A percentile compares a stretch with the other conserved stretches of the same genome.
Evolutionary conservation across 37 sponge, comb jelly and placozoan genomes (phyloP).

Genomic region (Bolinopsis microptera): DNA sequence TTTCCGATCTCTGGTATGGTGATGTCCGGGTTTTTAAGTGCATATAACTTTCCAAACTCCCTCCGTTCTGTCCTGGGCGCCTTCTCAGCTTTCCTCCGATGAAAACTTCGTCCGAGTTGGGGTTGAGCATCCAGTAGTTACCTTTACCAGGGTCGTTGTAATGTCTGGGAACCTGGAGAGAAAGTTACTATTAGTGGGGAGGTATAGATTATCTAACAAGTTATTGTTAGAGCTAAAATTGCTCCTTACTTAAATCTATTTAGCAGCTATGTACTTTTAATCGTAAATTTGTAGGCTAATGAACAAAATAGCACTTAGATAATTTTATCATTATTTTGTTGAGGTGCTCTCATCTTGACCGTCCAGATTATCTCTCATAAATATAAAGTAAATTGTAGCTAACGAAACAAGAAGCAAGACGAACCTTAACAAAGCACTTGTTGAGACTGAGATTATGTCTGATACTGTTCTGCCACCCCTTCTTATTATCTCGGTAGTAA

Average conservation of each 20-base stretch:
- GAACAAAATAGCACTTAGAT: no score
- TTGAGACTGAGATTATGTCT: constrained; percentile 64
- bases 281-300: no score
- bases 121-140: constrained; percentile 67
- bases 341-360: no score
- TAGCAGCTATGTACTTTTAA: no score
- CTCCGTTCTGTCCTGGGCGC: neutral
- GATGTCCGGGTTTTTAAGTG: constrained; percentile 20
- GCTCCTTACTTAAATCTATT: no score
- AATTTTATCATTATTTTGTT: no score
- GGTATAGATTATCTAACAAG: neutral
- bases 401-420: no score
- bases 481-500: constrained; percentile 50
- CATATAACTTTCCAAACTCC: neutral
- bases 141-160: constrained; percentile 67
- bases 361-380: no score
- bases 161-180: constrained; percentile 52
- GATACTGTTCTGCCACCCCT: constrained; percentile 67
- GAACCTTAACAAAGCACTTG: constrained; percentile 66
- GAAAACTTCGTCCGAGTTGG: constrained; percentile 55
- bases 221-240: no score
- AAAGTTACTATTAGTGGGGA: neutral
- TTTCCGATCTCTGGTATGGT: neutral
- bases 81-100: constrained; percentile 55
- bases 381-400: no score